Base-by-base conservation (phyloP, 2,113 vertebrate genomes). In the Rhadina sibilatrix region DNA sequence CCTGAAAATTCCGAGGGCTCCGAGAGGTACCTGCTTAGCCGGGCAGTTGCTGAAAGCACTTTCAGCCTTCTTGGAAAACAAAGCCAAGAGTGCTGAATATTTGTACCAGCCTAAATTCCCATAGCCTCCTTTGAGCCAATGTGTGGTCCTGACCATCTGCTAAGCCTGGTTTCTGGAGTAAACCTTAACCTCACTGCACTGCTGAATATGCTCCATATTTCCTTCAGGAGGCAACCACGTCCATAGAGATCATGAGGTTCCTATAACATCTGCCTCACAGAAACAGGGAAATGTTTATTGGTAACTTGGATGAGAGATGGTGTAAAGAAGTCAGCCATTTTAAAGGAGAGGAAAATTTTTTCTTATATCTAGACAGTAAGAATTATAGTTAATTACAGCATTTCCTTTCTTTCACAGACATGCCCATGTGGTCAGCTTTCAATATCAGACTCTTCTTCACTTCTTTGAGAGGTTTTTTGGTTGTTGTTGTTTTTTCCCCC, bases 171-270 rank as follows among this genome's bases (percentile, higher is more conserved):
- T 88, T 78, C 42, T 83, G 75, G 37, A 91, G 28, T 42, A 27
- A 91, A 15, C 22, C 28, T 52, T 56, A 72, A 46, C 6, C n/a
- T 69, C n/a, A 15, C 37, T 66, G 53, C 11, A 5, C n/a, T 57
- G 35, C 25, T 71, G 12, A 52, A 31, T 33, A 21, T 0, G 2
- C 10, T 54, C 38, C 0, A 0, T 40, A 30, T 60, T 78, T 81
- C 38, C 27, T 69, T 21, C 2, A 0, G 2, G 38, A 66, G 37
- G 40, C 6, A 2, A 10, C 19, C 19, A 12, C 0, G 1, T 76
- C 66, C 14, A 3, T 3, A 9, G 47, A 20, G 38, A 61, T 54
- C 21, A 10, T 40, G 9, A 56, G 31, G 10, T 59, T 59, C 42
- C 19, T 47, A 1, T 31, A 35, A 23, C 9, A 30, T 27, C 21